Conservation (phyloP, 1,140 invertebrate genomes). For the Drosophila triauraria region DNA sequence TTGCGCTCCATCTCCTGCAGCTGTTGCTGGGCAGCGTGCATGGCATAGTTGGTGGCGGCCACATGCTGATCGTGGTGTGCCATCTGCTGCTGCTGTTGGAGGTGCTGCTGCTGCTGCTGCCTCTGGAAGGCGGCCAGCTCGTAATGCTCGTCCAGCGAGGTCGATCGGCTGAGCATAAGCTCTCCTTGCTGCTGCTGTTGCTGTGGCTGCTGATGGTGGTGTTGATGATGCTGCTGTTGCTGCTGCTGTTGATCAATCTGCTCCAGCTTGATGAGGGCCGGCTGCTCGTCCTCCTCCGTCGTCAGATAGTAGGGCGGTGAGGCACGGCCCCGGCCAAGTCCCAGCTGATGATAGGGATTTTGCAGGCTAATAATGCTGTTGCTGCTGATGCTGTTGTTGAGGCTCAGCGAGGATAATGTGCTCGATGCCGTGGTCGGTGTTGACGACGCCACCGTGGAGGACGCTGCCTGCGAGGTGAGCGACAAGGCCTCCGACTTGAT, state of each 20-base stretch:
- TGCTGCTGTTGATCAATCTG: constrained; percentile 58
- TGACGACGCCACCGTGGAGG: constrained; percentile 40
- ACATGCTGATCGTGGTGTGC: constrained; percentile 64
- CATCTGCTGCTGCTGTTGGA: constrained; percentile 55
- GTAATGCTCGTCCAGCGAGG: constrained; percentile 71
- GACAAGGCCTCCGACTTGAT: constrained; percentile 64
- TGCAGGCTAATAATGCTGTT: constrained; percentile 71
- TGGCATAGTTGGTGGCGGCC: constrained; percentile 50
- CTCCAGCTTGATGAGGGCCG: constrained; percentile 62
- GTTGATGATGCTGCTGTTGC: constrained; percentile 46
- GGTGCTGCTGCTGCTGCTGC: constrained; percentile 66
- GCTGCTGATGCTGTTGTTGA: constrained; percentile 40
- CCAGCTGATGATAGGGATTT: constrained; percentile 68
- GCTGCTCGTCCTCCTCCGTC: constrained; percentile 45
- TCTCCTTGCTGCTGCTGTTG: constrained; percentile 61
- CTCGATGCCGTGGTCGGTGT: constrained; percentile 75
- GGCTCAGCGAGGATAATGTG: constrained; percentile 73
- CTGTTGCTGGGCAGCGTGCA: constrained; percentile 42
- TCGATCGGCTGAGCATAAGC: constrained; percentile 62
- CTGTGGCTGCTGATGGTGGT: constrained; percentile 54
- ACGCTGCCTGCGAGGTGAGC: constrained; percentile 37
- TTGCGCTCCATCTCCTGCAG: constrained; percentile 73
- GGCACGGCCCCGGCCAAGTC: constrained; percentile 50
- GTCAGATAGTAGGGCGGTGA: constrained; percentile 63
- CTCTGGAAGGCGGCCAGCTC: constrained; percentile 65